Base-by-base conservation (phyloP, 1,140 invertebrate genomes). In the Drosophila ambigua region DNA sequence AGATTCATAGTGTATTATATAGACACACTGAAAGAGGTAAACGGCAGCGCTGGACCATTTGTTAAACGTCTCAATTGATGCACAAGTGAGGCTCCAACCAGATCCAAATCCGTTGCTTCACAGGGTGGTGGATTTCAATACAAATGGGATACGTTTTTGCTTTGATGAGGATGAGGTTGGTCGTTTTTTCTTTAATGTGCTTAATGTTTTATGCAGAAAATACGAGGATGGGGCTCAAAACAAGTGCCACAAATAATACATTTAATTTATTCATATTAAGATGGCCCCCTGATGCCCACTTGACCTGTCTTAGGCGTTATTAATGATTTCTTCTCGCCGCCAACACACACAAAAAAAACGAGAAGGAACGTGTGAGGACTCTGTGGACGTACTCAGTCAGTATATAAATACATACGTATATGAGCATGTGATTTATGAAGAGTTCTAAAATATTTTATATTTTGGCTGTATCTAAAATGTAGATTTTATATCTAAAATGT, bases 31-130 rank as follows among this genome's bases (percentile, higher is more conserved):
- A 9, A 35, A 61, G 79, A 79, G 79, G 79, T 82, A 75, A 83
- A 57, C 59, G 69, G 11, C 35, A 11, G 4, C 9, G 57, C 52
- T 64, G 51, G 52, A 72, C 77, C 81, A 65, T 85, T 84, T 84
- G 81, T 85, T 84, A 85, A 80, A 85, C 57, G 65, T 80, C 81
- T 80, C 77, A 85, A 80, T 84, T 84, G 77, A 77, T 72, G 77
- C 60, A 62, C 57, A 71, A 61, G 60, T 52, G 46, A 23, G 49
- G 46, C 31, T 26, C 26, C 50, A 43, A 53, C 62, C 51, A 39
- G 51, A 20, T 39, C 28, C n/a, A 15, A 9, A 9, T 31, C 0
- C 8, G 26, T 5, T 3, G 26, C 26, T 1, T 0, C 31, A 8
- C 8, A 28, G n/a, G n/a, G 5, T 7, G 15, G 41, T 43, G 53